Conservation (phyloP, 2,888 invertebrate species). For the Rhagophthalmus giganteus region DNA sequence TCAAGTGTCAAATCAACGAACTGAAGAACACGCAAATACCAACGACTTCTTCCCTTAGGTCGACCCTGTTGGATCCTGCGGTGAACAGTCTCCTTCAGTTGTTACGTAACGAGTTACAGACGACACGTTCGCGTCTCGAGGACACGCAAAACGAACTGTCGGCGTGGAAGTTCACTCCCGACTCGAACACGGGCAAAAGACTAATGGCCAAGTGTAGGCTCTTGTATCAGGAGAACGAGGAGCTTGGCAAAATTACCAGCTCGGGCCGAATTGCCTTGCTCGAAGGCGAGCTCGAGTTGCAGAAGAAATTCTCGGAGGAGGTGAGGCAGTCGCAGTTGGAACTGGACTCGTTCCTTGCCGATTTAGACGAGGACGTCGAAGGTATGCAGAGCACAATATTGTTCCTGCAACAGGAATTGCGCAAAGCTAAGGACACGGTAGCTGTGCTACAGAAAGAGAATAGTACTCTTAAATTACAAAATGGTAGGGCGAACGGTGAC, state of each 20-base stretch:
- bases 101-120: slow-evolving; percentile 85
- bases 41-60: slow-evolving; percentile 72
- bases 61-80: slow-evolving; percentile 90
- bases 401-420: slow-evolving; percentile 89
- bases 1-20: slow-evolving; percentile 89
- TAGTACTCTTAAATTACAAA: slow-evolving; percentile 43
- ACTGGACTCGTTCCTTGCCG: slow-evolving; percentile 92
- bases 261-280: slow-evolving; percentile 93
- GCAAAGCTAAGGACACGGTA: slow-evolving; percentile 74
- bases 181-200: slow-evolving; percentile 96
- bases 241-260: slow-evolving; percentile 92
- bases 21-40: slow-evolving; percentile 84
- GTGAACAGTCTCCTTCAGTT: slow-evolving; percentile 92
- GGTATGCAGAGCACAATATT: slow-evolving; percentile 98
- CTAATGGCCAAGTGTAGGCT: slow-evolving; percentile 96
- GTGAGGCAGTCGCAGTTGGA: slow-evolving; percentile 97
- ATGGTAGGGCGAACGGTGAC: slow-evolving; percentile 43
- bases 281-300: slow-evolving; percentile 92
- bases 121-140: slow-evolving; percentile 87
- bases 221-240: slow-evolving; percentile 96
- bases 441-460: slow-evolving; percentile 66
- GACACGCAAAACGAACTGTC: slow-evolving; percentile 97
- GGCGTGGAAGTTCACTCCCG: slow-evolving; percentile 99
- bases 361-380: slow-evolving; percentile 95
- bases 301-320: slow-evolving; percentile 94